These are phyloP conservation scores for Pteromalus puparum DNA, from an alignment of 1,140 invertebrate species.

Conservation along the genomic window DNA sequence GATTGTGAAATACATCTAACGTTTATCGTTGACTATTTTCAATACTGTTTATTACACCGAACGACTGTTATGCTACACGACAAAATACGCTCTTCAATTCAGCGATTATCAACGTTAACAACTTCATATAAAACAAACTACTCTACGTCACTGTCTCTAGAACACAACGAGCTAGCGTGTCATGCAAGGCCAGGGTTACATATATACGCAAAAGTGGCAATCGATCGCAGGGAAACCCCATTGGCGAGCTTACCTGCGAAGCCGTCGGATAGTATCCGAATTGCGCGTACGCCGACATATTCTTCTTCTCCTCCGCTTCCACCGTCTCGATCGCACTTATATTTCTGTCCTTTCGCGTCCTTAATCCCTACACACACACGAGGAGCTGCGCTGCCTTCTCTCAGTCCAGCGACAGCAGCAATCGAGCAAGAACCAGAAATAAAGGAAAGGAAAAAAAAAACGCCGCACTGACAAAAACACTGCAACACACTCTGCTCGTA, in stretches of 20 bases:
- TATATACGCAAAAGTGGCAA: neutral
- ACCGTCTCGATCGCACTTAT: neutral
- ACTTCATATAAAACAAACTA: neutral
- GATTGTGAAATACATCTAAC: neutral
- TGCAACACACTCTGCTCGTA: conserved; percentile 31
- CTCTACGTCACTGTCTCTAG: neutral
- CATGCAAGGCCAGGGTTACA: neutral
- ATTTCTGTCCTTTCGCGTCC: neutral
- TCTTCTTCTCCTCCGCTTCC: conserved; percentile 34
- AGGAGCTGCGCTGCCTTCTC: neutral
- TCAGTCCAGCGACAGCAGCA: conserved; percentile 32
- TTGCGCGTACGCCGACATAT: conserved; percentile 88
- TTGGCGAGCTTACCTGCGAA: conserved; percentile 80
- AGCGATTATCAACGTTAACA: neutral
- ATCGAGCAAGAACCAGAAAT: conserved; percentile 37
- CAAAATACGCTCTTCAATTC: neutral
- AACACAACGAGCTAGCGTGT: neutral
- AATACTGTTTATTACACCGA: neutral
- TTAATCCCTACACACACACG: neutral
- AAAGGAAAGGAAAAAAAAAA: neutral
- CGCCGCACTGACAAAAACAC: conserved; percentile 31
- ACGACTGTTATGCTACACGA: neutral
- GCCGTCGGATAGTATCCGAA: conserved; percentile 89
- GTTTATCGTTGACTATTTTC: neutral
- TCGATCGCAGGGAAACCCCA: conserved; percentile 50